Evolutionary conservation across 2,797 vertebrate genomes (phyloP), one percentile per base, ranked within the genome.

Genomic region (Hypotaenidia philippensis): DNA sequence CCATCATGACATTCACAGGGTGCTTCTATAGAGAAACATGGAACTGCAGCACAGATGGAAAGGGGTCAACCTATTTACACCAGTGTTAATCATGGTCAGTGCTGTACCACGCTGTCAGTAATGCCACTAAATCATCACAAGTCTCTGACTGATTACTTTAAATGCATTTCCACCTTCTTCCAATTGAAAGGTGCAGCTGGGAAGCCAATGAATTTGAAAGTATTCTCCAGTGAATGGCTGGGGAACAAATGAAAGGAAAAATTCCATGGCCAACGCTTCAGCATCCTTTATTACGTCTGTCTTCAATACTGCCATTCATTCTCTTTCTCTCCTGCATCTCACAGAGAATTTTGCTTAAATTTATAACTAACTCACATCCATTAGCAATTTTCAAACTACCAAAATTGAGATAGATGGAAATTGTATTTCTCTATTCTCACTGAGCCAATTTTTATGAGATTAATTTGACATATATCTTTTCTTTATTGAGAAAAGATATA

Each of bases 1-100:
- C 97, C 96, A 90, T 96, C 92, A 72, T 40, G 95, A 96, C 87
- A 87, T 87, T 88, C 52, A 89, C 18, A 38, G 94, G 79, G 80
- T 6, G 75, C 90, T 80, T 89, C 77, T 75, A 83, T 38, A 91
- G 66, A 76, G 83, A 87, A 82, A 55, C 34, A 64, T 6, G 41
- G 71, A 78, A 88, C 47, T 93, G 45, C 61, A 96, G 94, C 93
- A 57, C 59, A 80, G 86, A 87, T 75, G 55, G 76, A 94, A 95
- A 86, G 60, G 49, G 83, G 38, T 25, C 11, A 29, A 78, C 61
- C 69, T 80, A 81, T 91, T 63, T 83, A 87, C 74, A 88, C 70
- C 83, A 70, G 74, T n/a, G 57, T 66, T n/a, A 60, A 88, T 87
- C 17, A 17, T 32, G 83, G 71, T 52, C 47, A 93, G 0, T 14